These are phyloP conservation scores for Quadriops clusia DNA, from an alignment of 2,888 invertebrate species.

Conservation along the genomic window DNA sequence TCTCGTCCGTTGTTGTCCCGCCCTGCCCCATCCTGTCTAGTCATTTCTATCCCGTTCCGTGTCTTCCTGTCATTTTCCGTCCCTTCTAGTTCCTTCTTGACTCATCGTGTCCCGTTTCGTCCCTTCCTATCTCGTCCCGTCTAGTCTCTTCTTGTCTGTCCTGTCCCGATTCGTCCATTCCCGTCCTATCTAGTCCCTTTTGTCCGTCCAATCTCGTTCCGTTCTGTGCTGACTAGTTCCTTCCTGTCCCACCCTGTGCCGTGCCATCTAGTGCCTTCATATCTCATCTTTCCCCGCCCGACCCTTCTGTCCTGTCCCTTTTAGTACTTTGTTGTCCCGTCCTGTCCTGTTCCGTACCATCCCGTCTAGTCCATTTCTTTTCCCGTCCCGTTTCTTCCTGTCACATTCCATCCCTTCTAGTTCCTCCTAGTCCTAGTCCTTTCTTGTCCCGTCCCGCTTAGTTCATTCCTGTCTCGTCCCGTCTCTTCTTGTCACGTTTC, in stretches of 20 bases:
- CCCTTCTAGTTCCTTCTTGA: background rate
- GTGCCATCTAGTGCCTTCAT: background rate
- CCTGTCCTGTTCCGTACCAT: too few species aligned
- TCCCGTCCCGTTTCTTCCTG: slow-evolving; percentile 1
- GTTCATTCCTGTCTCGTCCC: too few species aligned
- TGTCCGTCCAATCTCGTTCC: background rate
- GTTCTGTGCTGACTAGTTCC: slow-evolving; percentile 1
- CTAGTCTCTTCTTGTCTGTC: too few species aligned
- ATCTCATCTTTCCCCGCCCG: background rate
- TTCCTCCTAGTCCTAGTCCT: background rate
- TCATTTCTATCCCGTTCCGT: slow-evolving; percentile 1
- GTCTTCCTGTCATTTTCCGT: background rate
- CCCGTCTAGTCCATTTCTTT: too few species aligned
- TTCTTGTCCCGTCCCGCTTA: slow-evolving; percentile 1
- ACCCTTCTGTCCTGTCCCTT: background rate
- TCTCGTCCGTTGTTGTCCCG: background rate
- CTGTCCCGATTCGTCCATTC: too few species aligned
- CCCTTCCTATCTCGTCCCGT: too few species aligned
- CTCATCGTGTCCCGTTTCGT: slow-evolving; percentile 1
- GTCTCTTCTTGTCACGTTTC: too few species aligned
- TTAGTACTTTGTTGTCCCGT: too few species aligned
- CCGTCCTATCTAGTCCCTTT: too few species aligned
- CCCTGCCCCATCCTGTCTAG: slow-evolving; percentile 1
- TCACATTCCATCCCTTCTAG: too few species aligned
- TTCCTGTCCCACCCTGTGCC: background rate